Evolutionary conservation across 2,113 vertebrate genomes (phyloP), one percentile per base, ranked within the genome.

Genomic region (Silurus meridionalis): DNA sequence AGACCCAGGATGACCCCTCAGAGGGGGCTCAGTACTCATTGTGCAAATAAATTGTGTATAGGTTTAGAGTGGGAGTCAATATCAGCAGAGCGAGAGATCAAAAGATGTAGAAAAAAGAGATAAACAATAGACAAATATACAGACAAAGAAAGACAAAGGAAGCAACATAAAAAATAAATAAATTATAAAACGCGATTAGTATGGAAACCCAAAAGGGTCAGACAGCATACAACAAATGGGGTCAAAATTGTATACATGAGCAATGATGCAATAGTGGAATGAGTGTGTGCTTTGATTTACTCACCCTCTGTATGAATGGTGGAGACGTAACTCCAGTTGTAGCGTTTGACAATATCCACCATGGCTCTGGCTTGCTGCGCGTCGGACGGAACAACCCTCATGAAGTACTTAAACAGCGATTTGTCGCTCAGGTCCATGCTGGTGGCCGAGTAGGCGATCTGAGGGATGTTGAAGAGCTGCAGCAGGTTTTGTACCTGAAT

Each of bases 341-440:
- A 99, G 86, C 97, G 95, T 91, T 99, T 99, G 88, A 99, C 98
- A 79, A 99, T 99, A 95, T 99, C 98, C 92, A 99, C 97, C 97
- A 99, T 99, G 3, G 98, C 98, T 84, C 97, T 94, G 46, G 98
- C 98, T 92, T 99, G 98, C 90, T 98, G 97, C 4, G 97, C 97
- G 69, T 99, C 98, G 0, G 98, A 99, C 23, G 98, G 98, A 60
- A 99, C 98, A 48, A 99, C 98, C 87, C 98, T 95, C 97, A 99
- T 99, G 91, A 99, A 99, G 91, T 99, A 99, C 87, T 99, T 99
- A 92, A 96, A 99, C 75, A 99, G 93, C 67, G 97, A 98, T 94
- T 99, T 99, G 91, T 99, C 98, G 0, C 98, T 99, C 89, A 99
- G 94, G 95, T 99, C 98, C 98, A 99, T 99, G 91, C 98, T 99